A percentile compares a stretch with the other conserved stretches of the same genome.
Evolutionary conservation across 2,797 vertebrate species (phyloP).

Genomic region (Propithecus perrieri): DNA sequence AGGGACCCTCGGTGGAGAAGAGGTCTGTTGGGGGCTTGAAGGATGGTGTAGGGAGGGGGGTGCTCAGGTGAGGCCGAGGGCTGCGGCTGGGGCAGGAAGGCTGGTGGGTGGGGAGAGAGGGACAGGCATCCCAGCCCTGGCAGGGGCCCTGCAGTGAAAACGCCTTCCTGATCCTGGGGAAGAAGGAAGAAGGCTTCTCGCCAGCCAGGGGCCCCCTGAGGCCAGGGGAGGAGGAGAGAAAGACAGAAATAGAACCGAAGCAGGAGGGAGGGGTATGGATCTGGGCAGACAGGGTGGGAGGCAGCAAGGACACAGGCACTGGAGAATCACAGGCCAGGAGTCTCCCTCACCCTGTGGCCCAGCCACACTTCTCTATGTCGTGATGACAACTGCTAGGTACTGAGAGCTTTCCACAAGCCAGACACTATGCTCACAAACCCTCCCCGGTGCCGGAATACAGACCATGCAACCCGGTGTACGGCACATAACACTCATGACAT

Average conservation of each 20-base stretch:
- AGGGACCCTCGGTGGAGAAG: neutral
- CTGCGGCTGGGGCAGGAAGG: neutral
- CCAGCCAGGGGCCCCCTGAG: constrained; percentile 72
- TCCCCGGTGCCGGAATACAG: neutral
- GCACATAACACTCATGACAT: neutral
- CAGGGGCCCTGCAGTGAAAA: neutral
- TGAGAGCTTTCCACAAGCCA: neutral
- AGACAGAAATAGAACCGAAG: constrained; percentile 76
- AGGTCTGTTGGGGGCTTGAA: neutral
- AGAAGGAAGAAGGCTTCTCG: constrained; percentile 60
- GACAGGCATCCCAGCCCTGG: neutral
- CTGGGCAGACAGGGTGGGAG: constrained; percentile 68
- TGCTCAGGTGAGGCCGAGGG: neutral
- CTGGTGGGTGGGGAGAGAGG: neutral
- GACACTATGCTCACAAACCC: neutral
- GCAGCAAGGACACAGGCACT: constrained; percentile 52
- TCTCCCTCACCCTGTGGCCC: constrained; percentile 28
- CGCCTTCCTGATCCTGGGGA: constrained; percentile 32
- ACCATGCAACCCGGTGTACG: neutral
- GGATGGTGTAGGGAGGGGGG: neutral
- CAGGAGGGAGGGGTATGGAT: constrained; percentile 61
- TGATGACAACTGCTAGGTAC: neutral
- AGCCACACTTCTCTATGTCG: neutral
- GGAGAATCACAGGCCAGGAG: constrained; percentile 34
- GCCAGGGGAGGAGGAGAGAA: constrained; percentile 64